Conservation (phyloP, 1,140 invertebrate genomes). For the Diachasmimorpha longicaudata region DNA sequence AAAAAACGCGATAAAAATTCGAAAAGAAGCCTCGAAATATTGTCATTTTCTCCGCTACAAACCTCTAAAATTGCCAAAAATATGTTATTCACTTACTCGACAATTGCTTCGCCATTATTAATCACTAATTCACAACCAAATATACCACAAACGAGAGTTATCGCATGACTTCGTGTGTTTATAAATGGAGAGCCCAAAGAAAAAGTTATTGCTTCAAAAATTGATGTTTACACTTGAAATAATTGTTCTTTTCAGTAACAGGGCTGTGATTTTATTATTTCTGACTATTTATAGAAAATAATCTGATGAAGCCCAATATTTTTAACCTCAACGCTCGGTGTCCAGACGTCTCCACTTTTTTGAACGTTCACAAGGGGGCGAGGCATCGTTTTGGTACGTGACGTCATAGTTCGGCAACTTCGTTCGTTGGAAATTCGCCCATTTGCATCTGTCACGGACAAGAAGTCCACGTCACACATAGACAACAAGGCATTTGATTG, state of each 20-base stretch:
- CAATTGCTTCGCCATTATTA: conserved; percentile 17
- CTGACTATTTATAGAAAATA: no score
- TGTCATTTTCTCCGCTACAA: no score
- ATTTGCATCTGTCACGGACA: neutral
- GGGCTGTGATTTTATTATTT: no score
- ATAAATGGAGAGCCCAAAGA: no score
- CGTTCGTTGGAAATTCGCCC: neutral
- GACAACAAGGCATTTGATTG: neutral
- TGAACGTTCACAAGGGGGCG: no score
- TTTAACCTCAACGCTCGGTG: neutral
- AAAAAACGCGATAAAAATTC: neutral
- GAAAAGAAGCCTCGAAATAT: neutral
- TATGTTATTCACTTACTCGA: conserved; percentile 12
- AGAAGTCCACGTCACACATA: neutral
- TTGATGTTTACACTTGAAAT: no score
- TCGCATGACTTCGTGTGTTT: neutral
- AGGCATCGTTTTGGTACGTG: no score
- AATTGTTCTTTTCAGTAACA: no score
- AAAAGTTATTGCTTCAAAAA: no score
- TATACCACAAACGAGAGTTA: neutral
- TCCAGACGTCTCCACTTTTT: neutral
- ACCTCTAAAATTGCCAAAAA: neutral
- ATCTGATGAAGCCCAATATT: neutral
- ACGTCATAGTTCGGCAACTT: neutral
- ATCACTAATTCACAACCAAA: neutral